phyloP scores from a whole-genome alignment of 2,888 invertebrate species.

The Pammene fasciana region DNA sequence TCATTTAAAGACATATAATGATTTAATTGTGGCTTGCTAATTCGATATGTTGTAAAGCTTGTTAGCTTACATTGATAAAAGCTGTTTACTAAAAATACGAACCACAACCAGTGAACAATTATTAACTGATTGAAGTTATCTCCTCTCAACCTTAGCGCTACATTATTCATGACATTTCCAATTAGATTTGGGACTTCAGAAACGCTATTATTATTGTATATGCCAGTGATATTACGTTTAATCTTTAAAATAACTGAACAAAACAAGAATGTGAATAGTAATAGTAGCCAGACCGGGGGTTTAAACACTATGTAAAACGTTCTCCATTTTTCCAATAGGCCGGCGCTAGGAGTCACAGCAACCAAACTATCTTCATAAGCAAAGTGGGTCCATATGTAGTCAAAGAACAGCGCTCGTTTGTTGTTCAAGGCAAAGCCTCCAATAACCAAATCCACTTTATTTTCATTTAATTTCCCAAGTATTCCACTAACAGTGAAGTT shows the following conservation, averaged over 20 bases:
- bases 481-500: slow-evolving; percentile 36
- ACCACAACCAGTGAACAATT: slow-evolving; percentile 41
- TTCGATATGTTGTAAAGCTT: slow-evolving; percentile 36
- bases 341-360: slow-evolving; percentile 18
- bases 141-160: not conserved
- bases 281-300: slow-evolving; percentile 31
- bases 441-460: slow-evolving; percentile 38
- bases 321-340: slow-evolving; percentile 36
- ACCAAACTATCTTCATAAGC: slow-evolving; percentile 31
- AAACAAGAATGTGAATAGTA: slow-evolving; percentile 22
- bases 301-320: slow-evolving; percentile 37
- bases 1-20: slow-evolving; percentile 1
- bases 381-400: slow-evolving; percentile 39
- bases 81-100: slow-evolving; percentile 42
- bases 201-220: not conserved
- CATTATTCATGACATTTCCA: slow-evolving; percentile 28
- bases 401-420: slow-evolving; percentile 24
- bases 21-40: slow-evolving; percentile 16
- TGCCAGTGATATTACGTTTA: not conserved
- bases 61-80: slow-evolving; percentile 43
- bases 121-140: slow-evolving; percentile 11
- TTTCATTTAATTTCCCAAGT: slow-evolving; percentile 30
- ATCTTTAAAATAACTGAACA: slow-evolving; percentile 18
- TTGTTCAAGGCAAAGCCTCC: slow-evolving; percentile 37
- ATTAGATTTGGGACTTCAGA: slow-evolving; percentile 19